These are phyloP conservation scores for Myathropa florea DNA, from an alignment of 2,888 invertebrate species.

Conservation along the genomic window DNA sequence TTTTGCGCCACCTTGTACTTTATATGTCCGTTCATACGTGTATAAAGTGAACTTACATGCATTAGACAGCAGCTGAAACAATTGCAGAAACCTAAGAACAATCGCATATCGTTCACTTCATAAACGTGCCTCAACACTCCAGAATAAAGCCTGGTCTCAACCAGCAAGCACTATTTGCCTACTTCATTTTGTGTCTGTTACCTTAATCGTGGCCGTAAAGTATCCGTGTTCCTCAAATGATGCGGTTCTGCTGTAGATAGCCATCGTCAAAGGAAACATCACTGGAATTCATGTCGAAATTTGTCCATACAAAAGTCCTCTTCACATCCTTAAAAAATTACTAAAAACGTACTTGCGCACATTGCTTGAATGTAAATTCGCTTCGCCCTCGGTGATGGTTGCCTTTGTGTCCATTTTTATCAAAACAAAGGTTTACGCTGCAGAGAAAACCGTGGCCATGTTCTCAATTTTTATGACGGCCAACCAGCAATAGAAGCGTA, in stretches of 20 bases:
- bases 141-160: too few relatives aligned
- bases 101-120: too few relatives aligned
- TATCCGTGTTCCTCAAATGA: not conserved
- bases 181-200: not conserved
- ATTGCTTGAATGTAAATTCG: not conserved
- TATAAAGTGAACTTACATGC: too few relatives aligned
- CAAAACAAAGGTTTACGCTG: not conserved
- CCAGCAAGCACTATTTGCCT: too few relatives aligned
- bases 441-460: not conserved
- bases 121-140: too few relatives aligned
- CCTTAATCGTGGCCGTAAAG: not conserved
- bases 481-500: constrained; percentile 13
- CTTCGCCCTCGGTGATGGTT: not conserved
- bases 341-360: not conserved
- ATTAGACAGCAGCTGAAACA: too few relatives aligned
- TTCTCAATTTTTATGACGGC: constrained; percentile 4
- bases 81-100: too few relatives aligned
- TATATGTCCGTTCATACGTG: too few relatives aligned
- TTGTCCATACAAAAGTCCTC: not conserved
- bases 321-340: not conserved
- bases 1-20: too few relatives aligned
- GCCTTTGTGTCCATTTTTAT: not conserved
- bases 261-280: not conserved
- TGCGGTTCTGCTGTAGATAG: not conserved
- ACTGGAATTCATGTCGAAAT: not conserved